phyloP scores from a whole-genome alignment of 1,140 invertebrate species.

The Tetramorium alpestre region DNA sequence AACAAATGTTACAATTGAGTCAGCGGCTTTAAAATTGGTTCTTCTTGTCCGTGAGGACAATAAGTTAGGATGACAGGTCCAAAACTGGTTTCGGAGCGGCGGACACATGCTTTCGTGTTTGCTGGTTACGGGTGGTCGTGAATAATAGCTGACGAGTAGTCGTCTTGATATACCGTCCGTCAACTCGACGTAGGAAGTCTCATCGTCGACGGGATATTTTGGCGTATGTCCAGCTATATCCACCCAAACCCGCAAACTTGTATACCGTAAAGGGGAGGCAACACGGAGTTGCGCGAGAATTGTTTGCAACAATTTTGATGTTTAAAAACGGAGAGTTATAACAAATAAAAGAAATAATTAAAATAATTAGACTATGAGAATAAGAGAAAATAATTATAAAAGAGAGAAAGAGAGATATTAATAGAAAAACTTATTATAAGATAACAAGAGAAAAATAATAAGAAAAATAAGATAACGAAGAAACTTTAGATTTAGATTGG shows the following conservation, averaged over 20 bases:
- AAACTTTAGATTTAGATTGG: slow-evolving; percentile 13
- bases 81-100: slow-evolving; percentile 36
- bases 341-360: neutral
- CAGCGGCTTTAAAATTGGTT: slow-evolving; percentile 27
- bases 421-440: neutral
- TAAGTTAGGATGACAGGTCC: slow-evolving; percentile 41
- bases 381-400: neutral
- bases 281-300: neutral
- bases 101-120: slow-evolving; percentile 42
- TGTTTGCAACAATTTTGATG: neutral
- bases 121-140: slow-evolving; percentile 62
- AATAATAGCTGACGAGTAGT: slow-evolving; percentile 66
- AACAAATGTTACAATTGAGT: neutral
- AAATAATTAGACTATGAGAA: neutral
- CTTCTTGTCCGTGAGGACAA: slow-evolving; percentile 7
- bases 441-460: neutral
- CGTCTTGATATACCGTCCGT: slow-evolving; percentile 51
- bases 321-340: neutral
- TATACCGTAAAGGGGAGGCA: neutral
- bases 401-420: neutral
- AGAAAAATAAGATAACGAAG: neutral
- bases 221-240: slow-evolving; percentile 62
- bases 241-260: neutral
- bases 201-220: slow-evolving; percentile 64
- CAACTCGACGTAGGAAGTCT: slow-evolving; percentile 29